Base-by-base conservation (phyloP, 1,140 invertebrate species). In the Nebria ingens region DNA sequence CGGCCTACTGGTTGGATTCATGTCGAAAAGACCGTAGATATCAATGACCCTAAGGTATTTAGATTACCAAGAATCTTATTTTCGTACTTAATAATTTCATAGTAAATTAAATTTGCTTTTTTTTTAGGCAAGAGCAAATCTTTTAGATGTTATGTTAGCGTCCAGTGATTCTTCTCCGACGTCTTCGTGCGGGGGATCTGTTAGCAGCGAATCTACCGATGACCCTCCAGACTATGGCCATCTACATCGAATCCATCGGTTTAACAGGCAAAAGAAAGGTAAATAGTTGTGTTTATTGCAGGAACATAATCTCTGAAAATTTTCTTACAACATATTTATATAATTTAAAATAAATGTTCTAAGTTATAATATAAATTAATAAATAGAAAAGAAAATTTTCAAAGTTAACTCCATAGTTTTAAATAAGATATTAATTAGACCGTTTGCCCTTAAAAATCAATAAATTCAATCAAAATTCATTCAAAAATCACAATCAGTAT, bases 1-100 rank as follows among this genome's bases (percentile, higher is more conserved):
- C 82, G 80, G 62, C 79, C 81, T 19, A 86, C 85, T 2, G 84
- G 85, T 54, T 88, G 85, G 85, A 79, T 88, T 56, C 85, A 86
- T 68, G 81, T 88, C 17, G 83, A 87, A 68, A 77, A 80, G 54
- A 82, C 86, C 63, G 83, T 86, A 57, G 84, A 86, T 68, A 81
- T 87, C 62, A 84, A 77, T 62, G 85, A 87, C 73, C 85, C 85
- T n/a, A 86, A 86, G 78, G 85, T 86, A 71, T n/a, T n/a, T n/a
- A n/a, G n/a, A n/a, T n/a, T n/a, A n/a, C n/a, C n/a, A n/a, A n/a
- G n/a, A n/a, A n/a, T n/a, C n/a, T n/a, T n/a, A n/a, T n/a, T n/a
- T n/a, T n/a, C 64, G 21, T 40, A n/a, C 38, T 54, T 52, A 20
- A 59, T 54, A 21, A 53, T 57, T 29, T 45, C 54, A 38, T 51